Evolutionary conservation across 2,797 vertebrate genomes (phyloP), one percentile per base, ranked within the genome.

Genomic region (Rhinella marina): DNA sequence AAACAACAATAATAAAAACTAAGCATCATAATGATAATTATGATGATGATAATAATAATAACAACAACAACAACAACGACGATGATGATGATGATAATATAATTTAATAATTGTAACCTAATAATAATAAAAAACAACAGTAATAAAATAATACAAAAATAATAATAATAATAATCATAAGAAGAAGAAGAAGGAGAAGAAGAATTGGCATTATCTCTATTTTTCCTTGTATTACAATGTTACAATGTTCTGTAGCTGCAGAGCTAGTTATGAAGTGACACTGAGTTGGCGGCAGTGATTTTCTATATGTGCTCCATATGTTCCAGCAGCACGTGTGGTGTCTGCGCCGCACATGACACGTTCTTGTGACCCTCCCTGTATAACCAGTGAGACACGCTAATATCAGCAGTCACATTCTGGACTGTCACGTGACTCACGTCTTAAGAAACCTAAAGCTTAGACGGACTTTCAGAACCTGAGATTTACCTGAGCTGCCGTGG

Each of bases 401-500:
- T 56, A 75, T 68, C 41, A 72, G n/a, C 81, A 54, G 27, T 57
- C 81, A 83, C 64, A 70, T 83, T 72, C 56, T 3, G 12, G n/a
- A 56, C 59, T 21, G 52, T 72, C 66, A 52, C 25, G 52, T 83
- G 50, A 70, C 50, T 27, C 2, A 70, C 27, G 64, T 83, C 81
- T 83, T 83, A 72, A 23, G 25, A 83, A 83, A 70, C 50, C 1
- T 52, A 62, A n/a, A 77, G 68, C 70, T 76, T 84, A 73, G 54
- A 61, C 25, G 21, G 12, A 41, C 56, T 84, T 84, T 12, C 52
- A 75, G 32, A 84, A 84, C 48, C 82, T 75, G 68, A 61, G 82
- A 52, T 84, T 84, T 76, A 76, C 82, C 70, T 84, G 54, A 76
- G 27, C 54, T 84, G 82, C 54, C 54, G 2, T 59, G 82, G 81